phyloP scores from a whole-genome alignment of 2,113 vertebrate genomes.

The Myrmecobius fasciatus region DNA sequence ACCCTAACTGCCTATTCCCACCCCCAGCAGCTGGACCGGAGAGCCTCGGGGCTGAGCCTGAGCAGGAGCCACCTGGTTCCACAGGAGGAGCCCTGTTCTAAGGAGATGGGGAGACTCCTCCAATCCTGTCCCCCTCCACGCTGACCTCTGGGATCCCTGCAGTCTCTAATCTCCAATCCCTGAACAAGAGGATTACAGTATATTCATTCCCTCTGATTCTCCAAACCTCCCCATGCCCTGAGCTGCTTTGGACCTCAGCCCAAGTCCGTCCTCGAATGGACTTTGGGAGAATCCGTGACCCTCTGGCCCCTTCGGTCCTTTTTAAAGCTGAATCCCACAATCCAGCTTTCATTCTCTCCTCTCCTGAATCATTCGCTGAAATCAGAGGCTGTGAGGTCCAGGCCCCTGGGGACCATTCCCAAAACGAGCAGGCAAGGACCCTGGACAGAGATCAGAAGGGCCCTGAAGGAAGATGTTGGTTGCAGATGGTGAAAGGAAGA shows the following conservation, averaged over 20 bases:
- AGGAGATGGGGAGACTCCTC: not conserved
- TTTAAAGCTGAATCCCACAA: not conserved
- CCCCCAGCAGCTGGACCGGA: not conserved
- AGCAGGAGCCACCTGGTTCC: not conserved
- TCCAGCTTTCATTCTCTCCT: not conserved
- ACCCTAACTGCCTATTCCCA: not conserved
- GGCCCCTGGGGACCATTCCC: not conserved
- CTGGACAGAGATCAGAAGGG: not conserved
- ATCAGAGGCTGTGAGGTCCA: not conserved
- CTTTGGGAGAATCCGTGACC: not conserved
- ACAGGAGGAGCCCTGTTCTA: not conserved
- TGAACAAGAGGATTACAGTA: not conserved
- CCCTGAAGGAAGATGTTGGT: not conserved
- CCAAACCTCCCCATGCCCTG: not conserved
- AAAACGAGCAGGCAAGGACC: not conserved
- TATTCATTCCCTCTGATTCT: not conserved
- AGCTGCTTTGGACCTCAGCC: not conserved
- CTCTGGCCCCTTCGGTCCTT: not conserved
- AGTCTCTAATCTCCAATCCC: not conserved
- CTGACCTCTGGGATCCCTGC: not conserved
- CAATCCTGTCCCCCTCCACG: not conserved
- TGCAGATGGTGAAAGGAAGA: not conserved
- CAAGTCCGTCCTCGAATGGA: not conserved
- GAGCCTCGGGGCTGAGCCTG: not conserved
- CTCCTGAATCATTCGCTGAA: not conserved